These are phyloP conservation scores for Neodiprion lecontei DNA, from an alignment of 1,140 invertebrate genomes.

Conservation along the genomic window DNA sequence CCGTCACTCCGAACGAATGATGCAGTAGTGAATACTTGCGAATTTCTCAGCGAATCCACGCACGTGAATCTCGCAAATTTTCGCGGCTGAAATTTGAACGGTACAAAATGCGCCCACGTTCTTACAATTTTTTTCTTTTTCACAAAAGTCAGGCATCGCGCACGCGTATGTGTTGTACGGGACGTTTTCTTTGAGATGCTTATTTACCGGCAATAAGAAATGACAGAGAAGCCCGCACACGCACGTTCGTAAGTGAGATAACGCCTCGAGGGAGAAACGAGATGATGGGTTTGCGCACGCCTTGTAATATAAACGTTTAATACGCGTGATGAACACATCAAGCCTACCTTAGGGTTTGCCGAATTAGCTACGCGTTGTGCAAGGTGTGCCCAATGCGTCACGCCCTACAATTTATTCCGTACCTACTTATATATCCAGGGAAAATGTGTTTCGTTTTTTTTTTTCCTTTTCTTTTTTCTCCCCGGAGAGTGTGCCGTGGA, in stretches of 20 bases:
- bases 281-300: neutral
- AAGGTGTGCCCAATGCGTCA: constrained; percentile 2
- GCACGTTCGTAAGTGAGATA: constrained; percentile 1
- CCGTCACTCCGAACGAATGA: neutral
- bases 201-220: no score
- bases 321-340: constrained; percentile 14
- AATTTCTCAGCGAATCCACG: no score
- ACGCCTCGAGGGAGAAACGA: neutral
- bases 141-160: no score
- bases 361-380: constrained; percentile 3
- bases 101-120: no score
- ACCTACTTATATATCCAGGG: neutral
- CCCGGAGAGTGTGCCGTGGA: no score
- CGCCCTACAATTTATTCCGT: constrained; percentile 9
- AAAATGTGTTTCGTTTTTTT: neutral
- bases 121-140: no score
- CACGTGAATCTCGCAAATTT: no score
- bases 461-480: no score
- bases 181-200: no score
- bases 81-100: no score
- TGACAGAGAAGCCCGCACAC: neutral
- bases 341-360: constrained; percentile 11
- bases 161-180: no score
- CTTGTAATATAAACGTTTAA: constrained; percentile 12
- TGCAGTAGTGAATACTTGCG: no score